These are phyloP conservation scores for Spinus olivaceus DNA, from an alignment of 2,797 vertebrate species.

Conservation along the genomic window DNA sequence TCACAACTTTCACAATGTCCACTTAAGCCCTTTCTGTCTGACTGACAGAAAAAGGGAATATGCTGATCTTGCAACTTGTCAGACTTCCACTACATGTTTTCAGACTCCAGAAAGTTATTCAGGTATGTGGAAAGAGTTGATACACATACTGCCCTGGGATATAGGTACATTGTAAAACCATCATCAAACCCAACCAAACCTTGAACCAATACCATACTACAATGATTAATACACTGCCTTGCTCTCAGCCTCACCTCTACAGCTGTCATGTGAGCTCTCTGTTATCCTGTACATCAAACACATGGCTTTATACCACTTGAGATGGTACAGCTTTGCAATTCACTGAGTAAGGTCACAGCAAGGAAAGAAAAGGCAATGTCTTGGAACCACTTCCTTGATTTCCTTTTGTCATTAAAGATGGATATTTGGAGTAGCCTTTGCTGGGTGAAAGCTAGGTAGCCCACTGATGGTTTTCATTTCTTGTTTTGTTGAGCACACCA, in stretches of 20 bases:
- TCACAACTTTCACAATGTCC: not conserved
- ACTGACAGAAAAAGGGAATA: not conserved
- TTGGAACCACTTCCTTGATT: not conserved
- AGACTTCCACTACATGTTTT: not conserved
- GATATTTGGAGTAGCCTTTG: not conserved
- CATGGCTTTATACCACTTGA: not conserved
- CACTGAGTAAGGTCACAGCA: not conserved
- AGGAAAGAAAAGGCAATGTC: not conserved
- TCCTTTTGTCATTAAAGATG: not conserved
- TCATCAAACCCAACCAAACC: not conserved
- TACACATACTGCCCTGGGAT: not conserved
- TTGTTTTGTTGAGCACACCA: not conserved
- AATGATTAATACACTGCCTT: not conserved
- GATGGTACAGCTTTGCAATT: not conserved
- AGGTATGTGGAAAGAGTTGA: not conserved
- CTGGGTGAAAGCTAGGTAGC: not conserved
- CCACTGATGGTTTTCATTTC: not conserved
- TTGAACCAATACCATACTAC: not conserved
- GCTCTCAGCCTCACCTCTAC: not conserved
- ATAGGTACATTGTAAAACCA: not conserved
- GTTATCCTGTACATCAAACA: not conserved
- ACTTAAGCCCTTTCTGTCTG: not conserved
- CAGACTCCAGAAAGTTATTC: not conserved
- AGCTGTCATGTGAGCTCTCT: not conserved
- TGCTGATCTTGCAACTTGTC: not conserved